A percentile compares a stretch with the other conserved stretches of the same genome.
Conservation (phyloP, 2,888 invertebrate genomes). For the Pasiphila rectangulata region DNA sequence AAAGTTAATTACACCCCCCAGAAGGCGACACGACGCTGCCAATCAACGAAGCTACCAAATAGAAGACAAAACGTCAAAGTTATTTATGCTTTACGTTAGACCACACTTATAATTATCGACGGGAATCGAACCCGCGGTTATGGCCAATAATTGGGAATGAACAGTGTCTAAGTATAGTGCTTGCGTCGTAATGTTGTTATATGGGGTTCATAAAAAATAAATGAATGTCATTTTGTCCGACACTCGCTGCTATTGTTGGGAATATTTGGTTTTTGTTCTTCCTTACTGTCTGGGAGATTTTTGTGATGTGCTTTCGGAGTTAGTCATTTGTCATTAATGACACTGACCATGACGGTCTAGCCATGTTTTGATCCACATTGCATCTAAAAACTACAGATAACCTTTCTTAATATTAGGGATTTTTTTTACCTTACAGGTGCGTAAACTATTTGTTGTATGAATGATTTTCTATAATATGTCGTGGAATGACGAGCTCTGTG, state of each 20-base stretch:
- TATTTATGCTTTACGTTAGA: conserved; percentile 42
- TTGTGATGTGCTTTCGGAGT: background rate
- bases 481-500: no score
- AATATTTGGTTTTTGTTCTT: conserved; percentile 26
- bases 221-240: conserved; percentile 65
- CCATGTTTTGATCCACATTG: no score
- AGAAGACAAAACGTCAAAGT: conserved; percentile 40
- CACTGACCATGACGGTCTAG: no score
- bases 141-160: conserved; percentile 72
- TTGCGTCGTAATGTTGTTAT: conserved; percentile 63
- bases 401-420: no score
- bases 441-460: no score
- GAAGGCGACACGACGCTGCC: conserved; percentile 27
- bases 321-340: no score
- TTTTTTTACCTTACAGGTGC: no score
- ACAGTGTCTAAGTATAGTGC: conserved; percentile 68
- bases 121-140: conserved; percentile 69
- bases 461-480: no score
- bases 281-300: background rate
- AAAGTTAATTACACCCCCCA: background rate
- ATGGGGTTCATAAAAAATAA: conserved; percentile 66
- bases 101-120: conserved; percentile 66
- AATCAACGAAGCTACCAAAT: conserved; percentile 35
- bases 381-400: no score
- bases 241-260: conserved; percentile 35